These are phyloP conservation scores for Olivierus martensii DNA, from an alignment of 1,140 invertebrate genomes.

Conservation along the genomic window DNA sequence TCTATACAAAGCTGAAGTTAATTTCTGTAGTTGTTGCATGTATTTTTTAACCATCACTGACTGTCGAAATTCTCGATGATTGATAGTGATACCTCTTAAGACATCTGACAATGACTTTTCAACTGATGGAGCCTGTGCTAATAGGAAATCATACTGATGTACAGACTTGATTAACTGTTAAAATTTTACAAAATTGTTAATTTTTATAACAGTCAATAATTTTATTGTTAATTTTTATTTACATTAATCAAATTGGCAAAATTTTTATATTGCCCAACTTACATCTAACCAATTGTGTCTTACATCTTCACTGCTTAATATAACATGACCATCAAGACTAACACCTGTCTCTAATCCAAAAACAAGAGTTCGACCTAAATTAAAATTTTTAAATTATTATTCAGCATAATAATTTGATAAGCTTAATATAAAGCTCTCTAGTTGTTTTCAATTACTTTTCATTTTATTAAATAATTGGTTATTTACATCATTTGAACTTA, in stretches of 20 bases:
- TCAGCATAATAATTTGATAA: neutral
- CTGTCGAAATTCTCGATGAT: constrained; percentile 68
- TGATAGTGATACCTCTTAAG: constrained; percentile 19
- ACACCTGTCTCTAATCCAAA: constrained; percentile 79
- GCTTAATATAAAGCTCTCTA: too few species aligned
- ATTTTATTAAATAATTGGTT: too few species aligned
- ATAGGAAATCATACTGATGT: constrained; percentile 50
- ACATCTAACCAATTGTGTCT: constrained; percentile 79
- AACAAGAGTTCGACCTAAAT: constrained; percentile 51
- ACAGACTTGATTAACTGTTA: constrained; percentile 58
- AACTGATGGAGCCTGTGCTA: constrained; percentile 59
- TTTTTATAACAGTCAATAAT: neutral
- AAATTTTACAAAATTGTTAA: neutral
- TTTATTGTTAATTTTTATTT: neutral
- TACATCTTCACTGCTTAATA: constrained; percentile 78
- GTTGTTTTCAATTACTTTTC: too few species aligned
- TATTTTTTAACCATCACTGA: constrained; percentile 68
- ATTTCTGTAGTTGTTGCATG: constrained; percentile 58
- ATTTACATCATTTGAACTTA: too few species aligned
- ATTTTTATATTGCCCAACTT: constrained; percentile 25
- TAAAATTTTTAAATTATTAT: constrained; percentile 3
- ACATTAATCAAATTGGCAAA: neutral
- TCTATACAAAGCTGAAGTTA: constrained; percentile 69
- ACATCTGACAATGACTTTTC: constrained; percentile 57
- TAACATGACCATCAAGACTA: constrained; percentile 69